Evolutionary conservation across 1,140 invertebrate genomes (phyloP).

Genomic region (Neodiprion pinetum): DNA sequence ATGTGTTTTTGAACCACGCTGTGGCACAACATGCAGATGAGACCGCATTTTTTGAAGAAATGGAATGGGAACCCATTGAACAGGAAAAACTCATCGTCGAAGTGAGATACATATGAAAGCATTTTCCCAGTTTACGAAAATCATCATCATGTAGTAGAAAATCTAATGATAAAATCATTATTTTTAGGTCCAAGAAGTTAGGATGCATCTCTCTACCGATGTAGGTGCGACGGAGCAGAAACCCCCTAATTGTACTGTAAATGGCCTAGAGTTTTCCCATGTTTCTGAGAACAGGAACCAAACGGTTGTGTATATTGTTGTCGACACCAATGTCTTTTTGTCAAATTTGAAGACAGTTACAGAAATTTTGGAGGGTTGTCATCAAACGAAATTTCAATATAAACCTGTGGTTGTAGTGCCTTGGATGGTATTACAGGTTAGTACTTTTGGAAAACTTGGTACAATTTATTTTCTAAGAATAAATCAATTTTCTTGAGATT

Average conservation of each 20-base stretch:
- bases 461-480: neutral
- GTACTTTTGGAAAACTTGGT: constrained; percentile 17
- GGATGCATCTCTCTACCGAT: constrained; percentile 37
- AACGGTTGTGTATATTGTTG: constrained; percentile 47
- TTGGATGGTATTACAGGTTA: constrained; percentile 57
- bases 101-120: constrained; percentile 24
- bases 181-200: constrained; percentile 45
- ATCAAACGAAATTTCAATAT: constrained; percentile 38
- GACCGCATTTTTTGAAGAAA: constrained; percentile 45
- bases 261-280: neutral
- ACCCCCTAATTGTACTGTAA: neutral
- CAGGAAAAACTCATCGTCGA: constrained; percentile 50
- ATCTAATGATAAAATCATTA: constrained; percentile 6
- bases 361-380: constrained; percentile 39
- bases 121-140: neutral
- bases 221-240: constrained; percentile 17
- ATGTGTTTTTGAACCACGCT: neutral
- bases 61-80: constrained; percentile 58
- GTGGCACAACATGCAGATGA: constrained; percentile 21
- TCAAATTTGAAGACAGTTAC: constrained; percentile 46
- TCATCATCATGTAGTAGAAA: neutral
- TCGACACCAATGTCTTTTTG: constrained; percentile 61
- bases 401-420: constrained; percentile 52
- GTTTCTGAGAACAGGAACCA: constrained; percentile 14
- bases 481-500: constrained; percentile 11